These are phyloP conservation scores for Ctenopoma kingsleyae DNA, from an alignment of 2,797 vertebrate species.

Conservation along the genomic window DNA sequence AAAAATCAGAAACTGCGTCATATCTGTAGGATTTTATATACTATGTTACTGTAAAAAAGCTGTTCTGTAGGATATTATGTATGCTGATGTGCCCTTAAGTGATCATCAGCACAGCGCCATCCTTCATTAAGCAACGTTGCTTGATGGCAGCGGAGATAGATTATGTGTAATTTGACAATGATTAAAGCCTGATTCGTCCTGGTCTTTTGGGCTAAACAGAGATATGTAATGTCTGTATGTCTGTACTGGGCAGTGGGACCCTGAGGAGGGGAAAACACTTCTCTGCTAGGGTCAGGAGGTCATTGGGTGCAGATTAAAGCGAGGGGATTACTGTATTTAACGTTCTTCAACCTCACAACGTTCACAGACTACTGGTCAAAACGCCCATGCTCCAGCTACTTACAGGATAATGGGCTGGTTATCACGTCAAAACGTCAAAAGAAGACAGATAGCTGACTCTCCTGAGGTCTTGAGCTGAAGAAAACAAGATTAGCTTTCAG, in stretches of 20 bases:
- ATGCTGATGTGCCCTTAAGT: conserved; percentile 71
- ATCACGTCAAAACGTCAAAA: conserved; percentile 64
- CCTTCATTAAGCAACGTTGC: conserved; percentile 81
- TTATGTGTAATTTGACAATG: conserved; percentile 82
- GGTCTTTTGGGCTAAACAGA: conserved; percentile 73
- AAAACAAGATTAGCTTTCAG: conserved; percentile 42
- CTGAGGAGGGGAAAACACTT: conserved; percentile 75
- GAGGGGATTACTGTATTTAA: conserved; percentile 86
- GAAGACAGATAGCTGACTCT: conserved; percentile 58
- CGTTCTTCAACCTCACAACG: conserved; percentile 69
- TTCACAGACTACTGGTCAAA: conserved; percentile 81
- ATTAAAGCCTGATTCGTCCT: conserved; percentile 79
- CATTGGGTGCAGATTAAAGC: conserved; percentile 83
- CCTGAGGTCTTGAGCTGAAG: conserved; percentile 21
- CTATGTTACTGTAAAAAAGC: conserved; percentile 10
- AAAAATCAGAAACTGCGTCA: background rate
- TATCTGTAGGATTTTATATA: conserved; percentile 2
- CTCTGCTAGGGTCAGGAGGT: conserved; percentile 76
- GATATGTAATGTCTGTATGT: conserved; percentile 74
- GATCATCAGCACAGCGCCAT: conserved; percentile 70
- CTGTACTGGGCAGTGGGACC: conserved; percentile 66
- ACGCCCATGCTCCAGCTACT: conserved; percentile 72
- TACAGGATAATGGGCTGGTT: conserved; percentile 73
- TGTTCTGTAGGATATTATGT: conserved; percentile 21
- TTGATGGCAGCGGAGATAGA: conserved; percentile 83